Percentiles rank a stretch among this genome's conserved stretches.
Evolutionary conservation across 2,888 invertebrate species (phyloP).

Genomic region (Polia nebulosa): DNA sequence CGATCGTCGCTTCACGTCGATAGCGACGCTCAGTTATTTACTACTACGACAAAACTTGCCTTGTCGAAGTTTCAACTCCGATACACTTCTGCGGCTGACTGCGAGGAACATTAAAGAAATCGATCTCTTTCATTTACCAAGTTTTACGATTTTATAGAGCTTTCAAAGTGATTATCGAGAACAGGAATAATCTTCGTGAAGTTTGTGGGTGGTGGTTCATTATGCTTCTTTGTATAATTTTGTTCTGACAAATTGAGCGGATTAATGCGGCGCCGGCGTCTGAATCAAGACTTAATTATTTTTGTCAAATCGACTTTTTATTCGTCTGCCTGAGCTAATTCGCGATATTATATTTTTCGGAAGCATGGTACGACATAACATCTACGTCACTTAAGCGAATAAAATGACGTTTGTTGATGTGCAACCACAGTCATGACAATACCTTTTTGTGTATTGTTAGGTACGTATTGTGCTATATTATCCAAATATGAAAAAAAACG

Average conservation of each 20-base stretch:
- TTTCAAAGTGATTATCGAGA: slow-evolving; percentile 44
- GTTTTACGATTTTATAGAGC: slow-evolving; percentile 38
- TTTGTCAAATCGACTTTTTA: neutral
- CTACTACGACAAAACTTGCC: slow-evolving; percentile 76
- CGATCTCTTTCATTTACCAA: slow-evolving; percentile 54
- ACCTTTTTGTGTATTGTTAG: too few relatives aligned
- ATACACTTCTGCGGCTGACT: slow-evolving; percentile 59
- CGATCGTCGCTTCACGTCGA: slow-evolving; percentile 84
- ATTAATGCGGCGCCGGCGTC: neutral
- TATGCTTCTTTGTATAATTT: slow-evolving; percentile 33
- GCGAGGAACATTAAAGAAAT: slow-evolving; percentile 54
- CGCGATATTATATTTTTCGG: neutral
- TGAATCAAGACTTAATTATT: neutral
- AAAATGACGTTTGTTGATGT: neutral
- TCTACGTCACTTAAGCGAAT: neutral
- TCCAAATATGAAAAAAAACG: too few relatives aligned
- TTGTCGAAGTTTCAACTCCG: slow-evolving; percentile 62
- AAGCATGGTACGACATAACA: neutral
- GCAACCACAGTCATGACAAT: neutral
- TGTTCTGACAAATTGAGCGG: slow-evolving; percentile 38
- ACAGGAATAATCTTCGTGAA: slow-evolving; percentile 24
- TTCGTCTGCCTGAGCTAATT: neutral
- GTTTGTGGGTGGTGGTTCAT: slow-evolving; percentile 31
- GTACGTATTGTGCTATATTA: too few relatives aligned
- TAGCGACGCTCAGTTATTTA: slow-evolving; percentile 82